phyloP scores from a whole-genome alignment of 2,797 vertebrate genomes.

The Diplodus sargus region DNA sequence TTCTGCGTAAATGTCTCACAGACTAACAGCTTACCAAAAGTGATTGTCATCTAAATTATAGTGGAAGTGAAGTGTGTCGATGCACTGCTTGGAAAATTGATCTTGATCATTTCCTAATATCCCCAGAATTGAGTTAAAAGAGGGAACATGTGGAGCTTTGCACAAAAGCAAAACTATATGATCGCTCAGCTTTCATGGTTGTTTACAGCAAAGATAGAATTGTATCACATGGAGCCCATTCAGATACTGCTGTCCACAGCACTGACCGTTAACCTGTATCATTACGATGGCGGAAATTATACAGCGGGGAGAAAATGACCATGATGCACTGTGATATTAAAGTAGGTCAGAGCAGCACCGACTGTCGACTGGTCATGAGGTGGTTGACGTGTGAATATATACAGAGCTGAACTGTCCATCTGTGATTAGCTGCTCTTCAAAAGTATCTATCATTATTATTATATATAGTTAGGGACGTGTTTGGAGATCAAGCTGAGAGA shows the following conservation, averaged over 20 bases:
- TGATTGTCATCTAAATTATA: background rate
- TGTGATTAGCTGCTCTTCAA: background rate
- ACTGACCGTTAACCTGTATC: constrained; percentile 5
- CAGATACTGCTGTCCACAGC: background rate
- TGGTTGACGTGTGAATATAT: constrained; percentile 1
- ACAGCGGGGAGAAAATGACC: constrained; percentile 31
- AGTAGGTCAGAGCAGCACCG: background rate
- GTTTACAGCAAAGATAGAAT: constrained; percentile 18
- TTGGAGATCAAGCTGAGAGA: background rate
- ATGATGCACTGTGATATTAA: constrained; percentile 28
- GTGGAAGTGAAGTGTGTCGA: background rate
- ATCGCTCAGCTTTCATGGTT: constrained; percentile 6
- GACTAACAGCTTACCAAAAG: background rate
- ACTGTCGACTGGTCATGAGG: background rate
- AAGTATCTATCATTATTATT: background rate
- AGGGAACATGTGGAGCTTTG: background rate
- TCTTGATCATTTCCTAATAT: background rate
- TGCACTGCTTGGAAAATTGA: background rate
- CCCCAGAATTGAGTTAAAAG: background rate
- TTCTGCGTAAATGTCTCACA: background rate
- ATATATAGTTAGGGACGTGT: background rate
- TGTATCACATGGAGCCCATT: background rate
- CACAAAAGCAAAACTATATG: background rate
- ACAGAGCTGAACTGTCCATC: background rate
- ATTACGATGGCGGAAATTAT: constrained; percentile 43